Percentiles rank a stretch among this genome's conserved stretches.
These are phyloP conservation scores for Polyodon spathula DNA, from an alignment of 2,113 vertebrate species.

Conservation along the genomic window DNA sequence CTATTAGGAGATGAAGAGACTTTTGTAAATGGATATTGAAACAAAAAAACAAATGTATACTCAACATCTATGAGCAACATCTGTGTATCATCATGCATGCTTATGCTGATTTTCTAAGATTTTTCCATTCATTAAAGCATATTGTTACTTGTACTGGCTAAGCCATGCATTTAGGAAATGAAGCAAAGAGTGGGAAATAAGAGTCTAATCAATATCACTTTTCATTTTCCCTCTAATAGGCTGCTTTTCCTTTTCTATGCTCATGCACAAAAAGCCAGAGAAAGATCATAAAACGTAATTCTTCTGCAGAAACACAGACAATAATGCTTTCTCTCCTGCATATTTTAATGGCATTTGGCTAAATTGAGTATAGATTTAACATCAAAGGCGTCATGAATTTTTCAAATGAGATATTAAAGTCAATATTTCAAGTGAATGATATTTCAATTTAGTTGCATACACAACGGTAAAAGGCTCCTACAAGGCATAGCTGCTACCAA, in stretches of 20 bases:
- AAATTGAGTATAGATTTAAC: conserved; percentile 99
- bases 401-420: conserved; percentile 99
- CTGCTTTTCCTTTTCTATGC: conserved; percentile 65
- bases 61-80: conserved; percentile 79
- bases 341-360: conserved; percentile 99
- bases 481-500: conserved; percentile 68
- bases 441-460: conserved; percentile 89
- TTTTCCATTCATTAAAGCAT: conserved; percentile 89
- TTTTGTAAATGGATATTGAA: conserved; percentile 68
- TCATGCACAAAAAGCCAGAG: conserved; percentile 63
- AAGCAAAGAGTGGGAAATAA: conserved; percentile 91
- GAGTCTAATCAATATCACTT: conserved; percentile 99
- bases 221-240: conserved; percentile 96
- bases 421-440: conserved; percentile 98
- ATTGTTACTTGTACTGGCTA: conserved; percentile 86
- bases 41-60: conserved; percentile 64
- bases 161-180: conserved; percentile 90
- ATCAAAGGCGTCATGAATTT: conserved; percentile 99
- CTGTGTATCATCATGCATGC: conserved; percentile 79
- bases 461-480: conserved; percentile 76
- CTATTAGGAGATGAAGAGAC: conserved; percentile 75
- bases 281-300: conserved; percentile 96
- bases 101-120: conserved; percentile 88
- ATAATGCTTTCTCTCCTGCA: conserved; percentile 92
- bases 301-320: conserved; percentile 90